Base-by-base conservation (phyloP, 2,888 invertebrate species). In the Tenthredo distinguenda region DNA sequence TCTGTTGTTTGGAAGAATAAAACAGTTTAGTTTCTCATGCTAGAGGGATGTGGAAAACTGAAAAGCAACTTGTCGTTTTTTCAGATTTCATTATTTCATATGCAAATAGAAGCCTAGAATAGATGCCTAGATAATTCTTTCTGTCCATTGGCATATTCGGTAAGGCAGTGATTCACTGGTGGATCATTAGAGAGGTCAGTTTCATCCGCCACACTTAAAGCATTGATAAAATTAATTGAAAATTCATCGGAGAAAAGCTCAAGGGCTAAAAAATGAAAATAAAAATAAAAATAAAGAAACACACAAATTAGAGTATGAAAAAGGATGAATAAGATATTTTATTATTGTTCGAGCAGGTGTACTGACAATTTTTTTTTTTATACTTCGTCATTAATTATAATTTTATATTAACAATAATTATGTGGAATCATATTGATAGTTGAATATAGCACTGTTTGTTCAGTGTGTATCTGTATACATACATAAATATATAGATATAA, bases 81-180 rank as follows among this genome's bases (percentile, higher is more conserved):
- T 58, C 79, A 81, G 79, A 62, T 62, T 10, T 81, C 58, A 81
- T 81, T 81, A 58, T 81, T 40, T 37, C 31, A 50, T 58, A 62
- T 15, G 26, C 81, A 21, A 74, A 74, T 62, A 26, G 26, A 26
- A 26, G 26, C 26, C 26, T 26, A 26, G 26, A 26, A 26, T 26
- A 26, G 26, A 26, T 26, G 26, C 71, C n/a, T 40, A 37, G 2
- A 74, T 74, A 43, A 74, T 74, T 34, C 15, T 68, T 68, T 31
- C 12, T 26, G 15, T 31, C 18, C 6, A 68, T 68, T 18, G 34
- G 34, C 18, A 34, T 34, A 15, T 34, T 34, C 4, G 6, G 34
- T 68, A 68, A 31, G 18, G 12, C 18, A 2, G 18, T 68, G 68
- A 34, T 68, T 34, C 68, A 34, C 68, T 68, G 68, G 68, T 68